Percentiles rank a stretch among this genome's conserved stretches.
These are phyloP conservation scores for Rallus crepitans DNA, from an alignment of 2,797 vertebrate species.

Conservation along the genomic window DNA sequence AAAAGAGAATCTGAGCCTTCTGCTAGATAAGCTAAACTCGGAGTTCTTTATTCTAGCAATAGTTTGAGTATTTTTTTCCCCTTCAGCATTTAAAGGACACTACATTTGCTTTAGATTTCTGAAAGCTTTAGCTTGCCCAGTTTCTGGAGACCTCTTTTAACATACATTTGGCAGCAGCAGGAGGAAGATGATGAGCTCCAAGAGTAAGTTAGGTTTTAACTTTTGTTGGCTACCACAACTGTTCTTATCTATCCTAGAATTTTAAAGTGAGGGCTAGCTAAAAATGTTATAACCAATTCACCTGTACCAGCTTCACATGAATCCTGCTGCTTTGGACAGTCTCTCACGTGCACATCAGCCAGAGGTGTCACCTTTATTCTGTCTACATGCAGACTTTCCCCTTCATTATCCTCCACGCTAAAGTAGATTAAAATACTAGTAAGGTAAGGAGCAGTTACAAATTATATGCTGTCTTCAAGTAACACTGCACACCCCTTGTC, in stretches of 20 bases:
- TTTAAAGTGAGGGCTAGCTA: neutral
- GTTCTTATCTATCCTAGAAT: neutral
- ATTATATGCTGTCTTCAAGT: neutral
- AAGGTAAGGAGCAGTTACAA: neutral
- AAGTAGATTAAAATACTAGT: neutral
- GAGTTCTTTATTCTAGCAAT: neutral
- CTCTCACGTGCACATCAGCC: neutral
- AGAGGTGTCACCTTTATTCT: neutral
- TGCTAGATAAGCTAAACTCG: neutral
- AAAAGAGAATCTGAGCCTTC: neutral
- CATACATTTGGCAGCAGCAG: neutral
- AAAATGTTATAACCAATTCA: neutral
- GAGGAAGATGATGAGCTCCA: neutral
- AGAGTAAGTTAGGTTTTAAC: neutral
- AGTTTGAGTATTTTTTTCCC: neutral
- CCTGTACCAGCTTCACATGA: neutral
- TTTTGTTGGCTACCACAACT: neutral
- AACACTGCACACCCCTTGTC: neutral
- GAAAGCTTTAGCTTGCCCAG: neutral
- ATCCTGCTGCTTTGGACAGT: neutral
- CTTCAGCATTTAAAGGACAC: neutral
- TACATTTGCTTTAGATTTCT: neutral
- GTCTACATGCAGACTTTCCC: neutral
- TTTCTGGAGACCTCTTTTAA: neutral
- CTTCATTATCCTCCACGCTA: neutral